Percentiles rank a stretch among this genome's conserved stretches.
These are phyloP conservation scores for Plutella xylostella DNA, from an alignment of 2,888 invertebrate genomes.

Conservation along the genomic window DNA sequence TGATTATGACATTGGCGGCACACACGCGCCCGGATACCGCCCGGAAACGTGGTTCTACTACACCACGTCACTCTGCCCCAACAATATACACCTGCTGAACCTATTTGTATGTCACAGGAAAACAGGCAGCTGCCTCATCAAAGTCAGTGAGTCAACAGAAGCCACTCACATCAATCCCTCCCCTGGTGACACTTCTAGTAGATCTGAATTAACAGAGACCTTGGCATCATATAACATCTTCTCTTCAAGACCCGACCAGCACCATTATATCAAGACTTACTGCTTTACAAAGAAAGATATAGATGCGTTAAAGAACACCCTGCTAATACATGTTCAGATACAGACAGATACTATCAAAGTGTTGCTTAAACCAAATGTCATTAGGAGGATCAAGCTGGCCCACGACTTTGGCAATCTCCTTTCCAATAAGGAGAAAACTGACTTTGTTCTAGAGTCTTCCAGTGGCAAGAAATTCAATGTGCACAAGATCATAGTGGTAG, in stretches of 20 bases:
- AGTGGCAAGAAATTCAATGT: conserved; percentile 31
- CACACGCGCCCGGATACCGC: conserved; percentile 30
- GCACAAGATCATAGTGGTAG: conserved; percentile 43
- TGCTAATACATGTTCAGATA: conserved; percentile 36
- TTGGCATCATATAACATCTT: not conserved
- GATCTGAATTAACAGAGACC: not conserved
- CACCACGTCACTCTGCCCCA: conserved; percentile 34
- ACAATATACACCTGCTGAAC: conserved; percentile 36
- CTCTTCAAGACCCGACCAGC: conserved; percentile 27
- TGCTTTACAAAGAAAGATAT: conserved; percentile 28
- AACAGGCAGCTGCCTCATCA: conserved; percentile 31
- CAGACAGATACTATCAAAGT: conserved; percentile 30
- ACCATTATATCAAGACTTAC: conserved; percentile 38
- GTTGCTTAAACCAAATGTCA: conserved; percentile 26
- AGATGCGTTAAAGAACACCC: conserved; percentile 17
- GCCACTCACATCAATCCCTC: not conserved
- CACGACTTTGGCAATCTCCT: conserved; percentile 32
- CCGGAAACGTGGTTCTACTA: conserved; percentile 51
- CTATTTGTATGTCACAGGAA: conserved; percentile 43
- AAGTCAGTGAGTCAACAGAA: conserved; percentile 27
- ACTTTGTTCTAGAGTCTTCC: conserved; percentile 35
- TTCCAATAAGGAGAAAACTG: conserved; percentile 31
- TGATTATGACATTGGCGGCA: conserved; percentile 48
- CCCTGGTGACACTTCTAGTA: not conserved
- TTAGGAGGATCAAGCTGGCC: conserved; percentile 37